phyloP scores from a whole-genome alignment of 2,113 vertebrate genomes.

The Crotalus helleri region DNA sequence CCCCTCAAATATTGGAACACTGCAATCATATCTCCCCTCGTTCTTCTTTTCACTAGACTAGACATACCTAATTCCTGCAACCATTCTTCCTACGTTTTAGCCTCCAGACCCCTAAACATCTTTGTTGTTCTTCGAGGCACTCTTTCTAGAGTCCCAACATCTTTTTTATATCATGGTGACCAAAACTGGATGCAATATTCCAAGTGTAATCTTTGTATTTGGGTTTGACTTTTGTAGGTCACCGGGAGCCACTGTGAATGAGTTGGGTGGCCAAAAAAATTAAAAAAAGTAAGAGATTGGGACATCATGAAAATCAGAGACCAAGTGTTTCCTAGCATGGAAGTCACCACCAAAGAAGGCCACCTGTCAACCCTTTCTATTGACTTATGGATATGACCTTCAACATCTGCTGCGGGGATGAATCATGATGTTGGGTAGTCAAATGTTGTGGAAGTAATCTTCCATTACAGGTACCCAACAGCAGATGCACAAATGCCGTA shows the following conservation, averaged over 20 bases:
- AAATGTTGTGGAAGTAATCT: neutral
- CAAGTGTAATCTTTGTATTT: neutral
- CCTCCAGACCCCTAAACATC: no score
- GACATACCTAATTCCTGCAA: no score
- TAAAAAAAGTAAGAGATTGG: neutral
- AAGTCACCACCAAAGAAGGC: neutral
- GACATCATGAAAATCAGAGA: neutral
- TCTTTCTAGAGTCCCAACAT: no score
- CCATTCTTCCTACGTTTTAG: no score
- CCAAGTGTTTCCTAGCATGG: neutral
- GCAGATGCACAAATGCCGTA: neutral
- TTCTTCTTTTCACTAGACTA: no score
- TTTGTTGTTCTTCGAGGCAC: no score
- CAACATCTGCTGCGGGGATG: neutral
- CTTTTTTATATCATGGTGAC: no score
- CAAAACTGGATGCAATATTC: no score
- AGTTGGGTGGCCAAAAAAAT: neutral
- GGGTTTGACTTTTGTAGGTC: neutral
- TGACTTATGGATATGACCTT: neutral
- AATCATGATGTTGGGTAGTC: neutral
- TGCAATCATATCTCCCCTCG: no score
- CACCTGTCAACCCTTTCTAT: no score
- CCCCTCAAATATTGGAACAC: no score
- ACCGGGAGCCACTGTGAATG: neutral
- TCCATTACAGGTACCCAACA: neutral